Conservation (phyloP, 2,888 invertebrate species). For the Nasonia oneida region DNA sequence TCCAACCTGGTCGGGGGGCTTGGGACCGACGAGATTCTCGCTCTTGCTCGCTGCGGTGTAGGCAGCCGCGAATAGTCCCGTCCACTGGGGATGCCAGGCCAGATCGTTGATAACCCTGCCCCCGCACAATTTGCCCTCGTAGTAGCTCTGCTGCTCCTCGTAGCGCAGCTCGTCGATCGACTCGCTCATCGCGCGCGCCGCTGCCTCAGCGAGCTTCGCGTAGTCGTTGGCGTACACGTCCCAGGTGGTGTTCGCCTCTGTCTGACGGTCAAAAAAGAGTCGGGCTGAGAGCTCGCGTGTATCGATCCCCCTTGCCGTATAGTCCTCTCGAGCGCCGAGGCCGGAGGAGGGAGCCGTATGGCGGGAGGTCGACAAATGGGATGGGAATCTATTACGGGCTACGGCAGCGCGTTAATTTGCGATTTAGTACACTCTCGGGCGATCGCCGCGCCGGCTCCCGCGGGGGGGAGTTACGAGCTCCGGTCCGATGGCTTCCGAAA, state of each 20-base stretch:
- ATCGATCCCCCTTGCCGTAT: background rate
- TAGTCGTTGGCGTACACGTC: conserved; percentile 85
- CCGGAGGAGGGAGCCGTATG: background rate
- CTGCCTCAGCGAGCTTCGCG: conserved; percentile 78
- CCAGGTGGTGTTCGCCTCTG: conserved; percentile 71
- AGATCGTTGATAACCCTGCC: conserved; percentile 85
- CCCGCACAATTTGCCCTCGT: conserved; percentile 79
- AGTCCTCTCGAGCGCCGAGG: background rate
- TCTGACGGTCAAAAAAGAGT: conserved; percentile 12
- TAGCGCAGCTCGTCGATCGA: conserved; percentile 71
- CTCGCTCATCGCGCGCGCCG: conserved; percentile 75
- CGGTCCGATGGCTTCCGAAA: background rate
- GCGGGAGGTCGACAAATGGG: background rate
- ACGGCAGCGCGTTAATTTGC: conserved; percentile 32
- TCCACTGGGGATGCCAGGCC: conserved; percentile 87
- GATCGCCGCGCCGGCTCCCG: background rate
- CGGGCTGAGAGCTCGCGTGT: too few relatives aligned
- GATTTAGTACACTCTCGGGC: conserved; percentile 38
- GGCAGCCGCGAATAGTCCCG: conserved; percentile 85
- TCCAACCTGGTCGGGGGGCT: conserved; percentile 13
- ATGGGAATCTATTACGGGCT: conserved; percentile 11
- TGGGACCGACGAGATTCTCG: conserved; percentile 67
- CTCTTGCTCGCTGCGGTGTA: conserved; percentile 82
- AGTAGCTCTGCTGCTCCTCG: conserved; percentile 72
- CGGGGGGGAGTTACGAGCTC: background rate